Conservation (phyloP, 2,888 invertebrate genomes). For the Trichopoda pennipes region DNA sequence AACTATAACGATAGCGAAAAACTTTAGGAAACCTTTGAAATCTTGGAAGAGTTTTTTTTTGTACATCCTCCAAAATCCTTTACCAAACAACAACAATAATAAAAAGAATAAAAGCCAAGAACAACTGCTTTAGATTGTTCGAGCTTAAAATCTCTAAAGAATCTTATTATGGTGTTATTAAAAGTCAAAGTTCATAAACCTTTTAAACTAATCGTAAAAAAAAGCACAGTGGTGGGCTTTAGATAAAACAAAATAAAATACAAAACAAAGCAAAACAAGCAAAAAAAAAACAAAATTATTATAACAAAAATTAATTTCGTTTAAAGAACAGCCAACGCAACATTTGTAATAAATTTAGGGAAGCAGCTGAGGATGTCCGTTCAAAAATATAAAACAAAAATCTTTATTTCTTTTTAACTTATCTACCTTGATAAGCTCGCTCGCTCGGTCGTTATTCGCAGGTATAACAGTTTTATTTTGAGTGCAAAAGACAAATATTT, state of each 20-base stretch:
- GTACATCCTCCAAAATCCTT: conserved; percentile 36
- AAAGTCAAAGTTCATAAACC: conserved; percentile 69
- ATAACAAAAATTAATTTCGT: too few relatives aligned
- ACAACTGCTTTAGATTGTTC: conserved; percentile 42
- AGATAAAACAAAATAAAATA: background rate
- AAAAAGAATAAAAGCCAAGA: background rate
- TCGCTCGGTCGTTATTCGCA: conserved; percentile 26
- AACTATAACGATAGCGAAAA: conserved; percentile 8
- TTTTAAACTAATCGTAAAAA: conserved; percentile 9
- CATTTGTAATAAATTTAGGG: too few relatives aligned
- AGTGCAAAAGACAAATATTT: conserved; percentile 70
- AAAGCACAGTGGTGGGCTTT: background rate
- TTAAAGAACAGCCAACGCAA: too few relatives aligned
- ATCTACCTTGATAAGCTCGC: conserved; percentile 29
- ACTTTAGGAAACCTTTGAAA: conserved; percentile 45
- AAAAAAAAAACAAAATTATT: too few relatives aligned
- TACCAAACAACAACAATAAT: conserved; percentile 16
- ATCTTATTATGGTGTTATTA: conserved; percentile 49
- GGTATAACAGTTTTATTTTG: background rate
- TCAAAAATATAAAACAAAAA: background rate
- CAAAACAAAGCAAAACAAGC: too few relatives aligned
- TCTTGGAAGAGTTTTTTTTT: conserved; percentile 1
- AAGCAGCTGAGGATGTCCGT: background rate
- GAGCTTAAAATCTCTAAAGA: conserved; percentile 27
- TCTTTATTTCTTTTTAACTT: conserved; percentile 2